Conservation (phyloP, 2,888 invertebrate genomes). For the Clivina fossor region DNA sequence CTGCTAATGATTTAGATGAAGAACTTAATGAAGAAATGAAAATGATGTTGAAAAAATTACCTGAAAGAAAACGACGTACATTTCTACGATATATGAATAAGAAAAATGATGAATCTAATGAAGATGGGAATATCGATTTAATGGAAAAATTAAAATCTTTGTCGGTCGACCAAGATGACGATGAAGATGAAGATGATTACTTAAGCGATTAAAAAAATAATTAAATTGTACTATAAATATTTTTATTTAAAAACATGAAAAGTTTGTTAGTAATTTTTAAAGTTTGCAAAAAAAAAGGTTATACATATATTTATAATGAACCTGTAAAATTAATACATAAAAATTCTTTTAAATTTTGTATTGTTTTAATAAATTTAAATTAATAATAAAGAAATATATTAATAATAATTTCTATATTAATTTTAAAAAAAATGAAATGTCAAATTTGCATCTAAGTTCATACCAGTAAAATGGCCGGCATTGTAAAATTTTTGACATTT, state of each 20-base stretch:
- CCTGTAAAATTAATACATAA: too few relatives aligned
- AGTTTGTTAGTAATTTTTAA: too few relatives aligned
- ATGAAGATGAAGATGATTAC: conserved; percentile 46
- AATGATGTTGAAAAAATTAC: conserved; percentile 66
- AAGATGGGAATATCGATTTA: conserved; percentile 46
- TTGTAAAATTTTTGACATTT: too few relatives aligned
- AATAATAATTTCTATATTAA: too few relatives aligned
- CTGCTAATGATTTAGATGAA: conserved; percentile 55
- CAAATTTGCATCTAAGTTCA: too few relatives aligned
- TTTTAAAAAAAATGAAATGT: too few relatives aligned
- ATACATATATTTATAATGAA: too few relatives aligned
- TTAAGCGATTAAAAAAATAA: neutral
- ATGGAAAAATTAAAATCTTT: conserved; percentile 55
- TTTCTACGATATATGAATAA: conserved; percentile 65
- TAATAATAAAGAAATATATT: too few relatives aligned
- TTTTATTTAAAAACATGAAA: neutral
- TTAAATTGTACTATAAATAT: neutral
- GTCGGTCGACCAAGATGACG: conserved; percentile 49
- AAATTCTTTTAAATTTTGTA: too few relatives aligned
- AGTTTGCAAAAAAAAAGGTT: too few relatives aligned
- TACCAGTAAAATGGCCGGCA: too few relatives aligned
- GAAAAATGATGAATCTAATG: conserved; percentile 48
- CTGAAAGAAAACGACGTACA: conserved; percentile 79
- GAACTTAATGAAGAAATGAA: conserved; percentile 65
- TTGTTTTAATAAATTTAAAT: too few relatives aligned